A percentile compares a stretch with the other conserved stretches of the same genome.
phyloP scores from a whole-genome alignment of 1,140 invertebrate species.

The Pachypeltis micranthus region DNA sequence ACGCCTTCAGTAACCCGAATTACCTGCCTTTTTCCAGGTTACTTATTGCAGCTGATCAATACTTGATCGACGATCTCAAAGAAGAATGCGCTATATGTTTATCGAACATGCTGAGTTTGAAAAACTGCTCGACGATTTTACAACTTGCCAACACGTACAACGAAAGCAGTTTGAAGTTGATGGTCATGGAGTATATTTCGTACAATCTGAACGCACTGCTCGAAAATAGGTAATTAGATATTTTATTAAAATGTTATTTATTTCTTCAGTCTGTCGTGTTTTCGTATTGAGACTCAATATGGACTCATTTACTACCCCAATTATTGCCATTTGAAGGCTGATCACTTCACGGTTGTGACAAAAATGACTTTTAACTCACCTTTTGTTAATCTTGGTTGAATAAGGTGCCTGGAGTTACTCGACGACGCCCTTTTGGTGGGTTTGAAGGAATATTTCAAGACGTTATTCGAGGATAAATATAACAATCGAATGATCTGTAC shows the following conservation, averaged over 20 bases:
- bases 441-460: conserved; percentile 47
- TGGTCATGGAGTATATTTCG: conserved; percentile 56
- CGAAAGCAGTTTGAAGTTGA: conserved; percentile 48
- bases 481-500: conserved; percentile 48
- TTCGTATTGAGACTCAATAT: background rate
- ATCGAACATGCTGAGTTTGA: conserved; percentile 46
- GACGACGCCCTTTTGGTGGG: conserved; percentile 45
- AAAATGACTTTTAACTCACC: background rate
- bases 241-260: background rate
- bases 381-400: background rate
- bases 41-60: conserved; percentile 54
- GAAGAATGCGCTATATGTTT: conserved; percentile 54
- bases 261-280: conserved; percentile 5
- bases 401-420: conserved; percentile 41
- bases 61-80: conserved; percentile 49
- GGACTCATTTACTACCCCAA: background rate
- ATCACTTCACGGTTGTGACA: background rate
- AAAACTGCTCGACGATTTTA: conserved; percentile 54
- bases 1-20: too few relatives aligned
- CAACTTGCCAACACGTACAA: conserved; percentile 56
- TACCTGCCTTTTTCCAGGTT: too few relatives aligned
- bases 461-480: conserved; percentile 35
- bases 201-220: conserved; percentile 53
- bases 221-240: conserved; percentile 41
- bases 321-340: background rate